phyloP scores from a whole-genome alignment of 2,888 invertebrate species.

The Drosophila greeni region DNA sequence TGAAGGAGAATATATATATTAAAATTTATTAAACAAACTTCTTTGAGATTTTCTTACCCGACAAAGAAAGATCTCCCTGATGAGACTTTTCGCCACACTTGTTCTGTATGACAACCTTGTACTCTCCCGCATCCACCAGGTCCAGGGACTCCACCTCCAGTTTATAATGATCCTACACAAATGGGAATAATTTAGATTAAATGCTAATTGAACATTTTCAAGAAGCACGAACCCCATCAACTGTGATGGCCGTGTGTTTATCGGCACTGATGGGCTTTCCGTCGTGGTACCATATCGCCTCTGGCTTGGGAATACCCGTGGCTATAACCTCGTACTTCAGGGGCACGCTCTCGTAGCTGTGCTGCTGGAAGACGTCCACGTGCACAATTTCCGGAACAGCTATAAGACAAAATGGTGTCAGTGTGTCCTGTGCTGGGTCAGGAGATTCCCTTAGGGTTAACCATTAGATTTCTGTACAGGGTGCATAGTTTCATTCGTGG shows the following conservation, averaged over 20 bases:
- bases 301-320: constrained; percentile 87
- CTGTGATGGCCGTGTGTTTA: constrained; percentile 82
- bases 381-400: constrained; percentile 86
- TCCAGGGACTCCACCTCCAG: constrained; percentile 86
- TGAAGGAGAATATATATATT: neutral
- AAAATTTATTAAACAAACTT: neutral
- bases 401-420: constrained; percentile 44
- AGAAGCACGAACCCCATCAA: constrained; percentile 80
- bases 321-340: constrained; percentile 89
- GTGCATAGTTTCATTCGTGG: constrained; percentile 15
- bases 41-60: constrained; percentile 80
- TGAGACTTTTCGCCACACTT: constrained; percentile 88
- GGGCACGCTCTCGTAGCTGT: constrained; percentile 89
- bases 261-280: constrained; percentile 85
- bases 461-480: constrained; percentile 30
- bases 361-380: constrained; percentile 86
- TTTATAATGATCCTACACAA: constrained; percentile 82
- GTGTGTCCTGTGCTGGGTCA: neutral
- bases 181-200: neutral
- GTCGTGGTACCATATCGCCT: constrained; percentile 88
- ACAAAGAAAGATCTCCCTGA: constrained; percentile 86
- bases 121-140: constrained; percentile 87
- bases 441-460: neutral
- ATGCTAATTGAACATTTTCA: accelerated
- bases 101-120: constrained; percentile 90